Base-by-base conservation (phyloP, 1,140 invertebrate genomes). In the Drosophila ercepeae region DNA sequence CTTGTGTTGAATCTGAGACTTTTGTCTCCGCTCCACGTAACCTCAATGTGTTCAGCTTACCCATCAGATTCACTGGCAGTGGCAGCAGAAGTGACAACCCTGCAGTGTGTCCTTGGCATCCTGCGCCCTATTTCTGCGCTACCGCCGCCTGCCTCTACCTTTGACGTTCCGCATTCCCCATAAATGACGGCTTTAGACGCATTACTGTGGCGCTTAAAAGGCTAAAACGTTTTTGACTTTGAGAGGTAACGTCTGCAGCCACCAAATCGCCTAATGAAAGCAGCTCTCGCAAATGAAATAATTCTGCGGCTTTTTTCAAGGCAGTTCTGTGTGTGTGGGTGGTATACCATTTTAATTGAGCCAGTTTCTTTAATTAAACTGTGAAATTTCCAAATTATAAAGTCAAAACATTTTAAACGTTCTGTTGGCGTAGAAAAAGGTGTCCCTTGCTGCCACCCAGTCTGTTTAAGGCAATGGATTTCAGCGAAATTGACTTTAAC, bases 161-260 rank as follows among this genome's bases (percentile, higher is more conserved):
- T 13, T 8, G 14, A 3, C n/a, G 11, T 44, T 42, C 57, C n/a
- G 11, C 46, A 19, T n/a, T 32, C 49, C 16, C 25, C 65, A 25
- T 52, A 59, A 59, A 73, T 49, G 55, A 70, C 50, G 77, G 78
- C 76, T 84, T 76, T 86, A 72, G 76, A 76, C 79, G 79, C 67
- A 84, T 84, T 84, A 86, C 81, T 71, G 65, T 60, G 83, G 61
- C 60, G 81, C 79, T 86, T 86, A 84, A 84, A 84, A 86, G 76
- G 79, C 86, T 84, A 84, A 84, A 84, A 76, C 76, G 72, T 76
- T 84, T 73, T 86, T 81, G 76, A 86, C 81, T 76, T 86, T 86
- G 72, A 76, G 78, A 50, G 50, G 42, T 50, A 54, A 51, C 72
- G 70, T 58, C 76, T 52, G 50, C 67, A 46, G 55, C 57, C 68